Evolutionary conservation across 1,140 invertebrate genomes (phyloP).

Genomic region (Drosophila orosa): DNA sequence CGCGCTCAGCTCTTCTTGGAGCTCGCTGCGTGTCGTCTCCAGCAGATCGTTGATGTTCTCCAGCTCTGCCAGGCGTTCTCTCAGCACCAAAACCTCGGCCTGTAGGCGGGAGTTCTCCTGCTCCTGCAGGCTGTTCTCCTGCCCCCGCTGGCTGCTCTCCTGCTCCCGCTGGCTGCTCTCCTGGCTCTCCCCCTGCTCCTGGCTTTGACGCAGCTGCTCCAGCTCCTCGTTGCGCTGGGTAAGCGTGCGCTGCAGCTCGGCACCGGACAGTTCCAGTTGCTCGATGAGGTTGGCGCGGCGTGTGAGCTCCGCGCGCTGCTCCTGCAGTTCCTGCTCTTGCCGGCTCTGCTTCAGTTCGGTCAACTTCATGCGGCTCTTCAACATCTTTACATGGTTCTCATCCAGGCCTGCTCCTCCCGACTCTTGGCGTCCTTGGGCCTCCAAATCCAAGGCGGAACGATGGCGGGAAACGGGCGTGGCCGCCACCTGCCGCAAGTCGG

Average conservation of each 20-base stretch:
- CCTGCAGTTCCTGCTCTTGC: slow-evolving; percentile 63
- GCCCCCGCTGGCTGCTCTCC: background rate
- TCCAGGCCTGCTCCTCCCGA: slow-evolving; percentile 33
- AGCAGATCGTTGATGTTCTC: slow-evolving; percentile 58
- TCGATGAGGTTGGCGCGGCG: slow-evolving; percentile 48
- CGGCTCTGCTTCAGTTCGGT: slow-evolving; percentile 63
- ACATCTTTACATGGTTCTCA: slow-evolving; percentile 58
- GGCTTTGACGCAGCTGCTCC: slow-evolving; percentile 19
- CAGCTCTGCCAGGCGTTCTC: slow-evolving; percentile 51
- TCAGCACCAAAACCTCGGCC: slow-evolving; percentile 33
- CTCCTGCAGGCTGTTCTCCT: slow-evolving; percentile 16
- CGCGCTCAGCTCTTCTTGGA: slow-evolving; percentile 63
- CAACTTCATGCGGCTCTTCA: slow-evolving; percentile 66
- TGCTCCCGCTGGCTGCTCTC: background rate
- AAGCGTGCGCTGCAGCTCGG: slow-evolving; percentile 31
- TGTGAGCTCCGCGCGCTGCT: slow-evolving; percentile 51
- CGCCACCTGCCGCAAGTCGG: slow-evolving; percentile 60
- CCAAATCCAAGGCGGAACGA: slow-evolving; percentile 73
- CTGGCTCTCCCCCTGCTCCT: background rate
- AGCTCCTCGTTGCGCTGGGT: slow-evolving; percentile 40
- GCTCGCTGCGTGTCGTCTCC: slow-evolving; percentile 65
- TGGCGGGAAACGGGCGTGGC: slow-evolving; percentile 61
- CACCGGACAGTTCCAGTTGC: slow-evolving; percentile 50
- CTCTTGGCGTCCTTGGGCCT: slow-evolving; percentile 32
- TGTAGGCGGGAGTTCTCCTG: slow-evolving; percentile 51